phyloP scores from a whole-genome alignment of 2,113 vertebrate species.

The Gadus chalcogrammus region DNA sequence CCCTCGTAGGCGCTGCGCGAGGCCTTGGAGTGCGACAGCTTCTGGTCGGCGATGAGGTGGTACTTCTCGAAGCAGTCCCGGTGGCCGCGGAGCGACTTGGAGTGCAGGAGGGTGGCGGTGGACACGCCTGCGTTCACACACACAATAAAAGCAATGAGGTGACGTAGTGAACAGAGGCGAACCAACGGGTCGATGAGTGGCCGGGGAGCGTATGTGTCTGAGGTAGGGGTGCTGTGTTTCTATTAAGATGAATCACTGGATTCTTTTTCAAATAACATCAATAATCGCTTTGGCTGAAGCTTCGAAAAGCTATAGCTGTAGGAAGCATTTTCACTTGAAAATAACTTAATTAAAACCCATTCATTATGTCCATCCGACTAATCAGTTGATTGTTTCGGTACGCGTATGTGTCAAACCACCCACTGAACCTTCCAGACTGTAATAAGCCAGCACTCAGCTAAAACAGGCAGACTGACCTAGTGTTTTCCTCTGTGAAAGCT shows the following conservation, averaged over 20 bases:
- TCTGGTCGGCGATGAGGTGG: slow-evolving; percentile 96
- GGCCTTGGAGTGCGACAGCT: slow-evolving; percentile 84
- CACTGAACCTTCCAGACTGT: slow-evolving; percentile 21
- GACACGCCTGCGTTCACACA: slow-evolving; percentile 62
- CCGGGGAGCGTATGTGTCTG: too few relatives aligned
- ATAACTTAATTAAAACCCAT: too few relatives aligned
- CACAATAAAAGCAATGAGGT: slow-evolving; percentile 7
- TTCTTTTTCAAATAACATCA: too few relatives aligned
- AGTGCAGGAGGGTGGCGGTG: slow-evolving; percentile 74
- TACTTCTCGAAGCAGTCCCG: slow-evolving; percentile 98
- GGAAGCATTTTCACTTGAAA: too few relatives aligned
- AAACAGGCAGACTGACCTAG: slow-evolving; percentile 39
- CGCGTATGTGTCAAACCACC: neutral
- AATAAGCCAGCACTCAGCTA: slow-evolving; percentile 20
- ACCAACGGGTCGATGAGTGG: too few relatives aligned
- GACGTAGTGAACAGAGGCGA: neutral
- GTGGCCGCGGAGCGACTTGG: slow-evolving; percentile 90
- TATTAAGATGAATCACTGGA: too few relatives aligned
- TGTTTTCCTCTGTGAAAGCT: slow-evolving; percentile 45
- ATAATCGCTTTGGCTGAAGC: too few relatives aligned
- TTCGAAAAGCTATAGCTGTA: too few relatives aligned
- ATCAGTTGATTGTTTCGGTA: too few relatives aligned
- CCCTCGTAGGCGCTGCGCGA: slow-evolving; percentile 89
- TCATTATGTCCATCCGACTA: too few relatives aligned
- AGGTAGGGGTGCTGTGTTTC: too few relatives aligned